phyloP scores from a whole-genome alignment of 2,888 invertebrate species.

The Psylliodes chrysocephalus region DNA sequence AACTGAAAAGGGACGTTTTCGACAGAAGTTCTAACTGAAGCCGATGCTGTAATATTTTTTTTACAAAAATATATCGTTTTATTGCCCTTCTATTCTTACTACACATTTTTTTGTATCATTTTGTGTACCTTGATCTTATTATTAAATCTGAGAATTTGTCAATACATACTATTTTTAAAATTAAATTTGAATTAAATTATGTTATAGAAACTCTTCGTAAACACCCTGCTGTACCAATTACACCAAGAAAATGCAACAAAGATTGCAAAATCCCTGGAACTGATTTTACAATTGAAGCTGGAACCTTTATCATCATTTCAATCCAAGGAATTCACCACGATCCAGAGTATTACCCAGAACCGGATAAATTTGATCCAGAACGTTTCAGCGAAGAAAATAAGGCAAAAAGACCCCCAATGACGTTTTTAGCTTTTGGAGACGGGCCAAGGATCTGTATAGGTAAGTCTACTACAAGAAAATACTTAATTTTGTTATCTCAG shows the following conservation, averaged over 20 bases:
- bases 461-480: no score
- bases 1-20: no score
- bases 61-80: no score
- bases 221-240: conserved; percentile 42
- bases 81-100: no score
- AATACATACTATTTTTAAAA: no score
- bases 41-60: no score
- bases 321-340: conserved; percentile 51
- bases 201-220: conserved; percentile 37
- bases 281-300: conserved; percentile 40
- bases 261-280: conserved; percentile 46
- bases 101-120: no score
- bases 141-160: no score
- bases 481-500: no score
- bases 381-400: conserved; percentile 69
- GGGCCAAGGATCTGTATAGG: conserved; percentile 34
- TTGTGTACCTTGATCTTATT: no score
- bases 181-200: no score
- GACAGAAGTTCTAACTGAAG: no score
- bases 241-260: conserved; percentile 44
- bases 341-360: conserved; percentile 64
- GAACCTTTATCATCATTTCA: conserved; percentile 45
- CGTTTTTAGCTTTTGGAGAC: conserved; percentile 27
- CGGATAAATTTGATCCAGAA: conserved; percentile 71
- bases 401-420: conserved; percentile 37